phyloP scores from a whole-genome alignment of 2,797 vertebrate species.

The Rhadinocentrus ornatus region DNA sequence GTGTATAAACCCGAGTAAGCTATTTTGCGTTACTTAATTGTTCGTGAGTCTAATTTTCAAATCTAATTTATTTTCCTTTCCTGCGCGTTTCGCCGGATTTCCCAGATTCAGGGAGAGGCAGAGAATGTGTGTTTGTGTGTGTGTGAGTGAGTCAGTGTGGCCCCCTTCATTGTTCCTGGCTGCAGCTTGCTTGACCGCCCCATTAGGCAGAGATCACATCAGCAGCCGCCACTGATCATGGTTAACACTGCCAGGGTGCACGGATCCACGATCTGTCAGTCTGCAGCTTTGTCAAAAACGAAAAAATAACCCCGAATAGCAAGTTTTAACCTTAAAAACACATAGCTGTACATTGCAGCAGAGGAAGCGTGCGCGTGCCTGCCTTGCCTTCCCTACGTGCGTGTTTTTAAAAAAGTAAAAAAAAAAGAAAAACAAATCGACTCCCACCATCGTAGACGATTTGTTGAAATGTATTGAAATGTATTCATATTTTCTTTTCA shows the following conservation, averaged over 20 bases:
- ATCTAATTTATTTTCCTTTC: constrained; percentile 78
- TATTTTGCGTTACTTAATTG: constrained; percentile 93
- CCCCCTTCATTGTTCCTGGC: constrained; percentile 91
- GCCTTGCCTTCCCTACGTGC: not conserved
- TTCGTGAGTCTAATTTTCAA: constrained; percentile 92
- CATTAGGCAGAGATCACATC: constrained; percentile 97
- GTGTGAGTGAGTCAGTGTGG: constrained; percentile 79
- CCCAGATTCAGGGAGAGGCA: constrained; percentile 87
- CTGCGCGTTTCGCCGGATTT: constrained; percentile 83
- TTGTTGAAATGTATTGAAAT: constrained; percentile 81
- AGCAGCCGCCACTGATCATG: constrained; percentile 90
- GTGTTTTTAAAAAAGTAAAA: constrained; percentile 21
- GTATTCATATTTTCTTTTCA: constrained; percentile 88
- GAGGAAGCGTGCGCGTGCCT: constrained; percentile 12
- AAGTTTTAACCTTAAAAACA: constrained; percentile 39
- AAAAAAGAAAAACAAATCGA: constrained; percentile 31
- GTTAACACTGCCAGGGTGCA: constrained; percentile 85
- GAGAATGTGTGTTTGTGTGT: constrained; percentile 82
- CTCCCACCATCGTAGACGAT: constrained; percentile 75
- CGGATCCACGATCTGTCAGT: constrained; percentile 75
- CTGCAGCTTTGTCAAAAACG: constrained; percentile 58
- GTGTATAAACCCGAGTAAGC: constrained; percentile 80
- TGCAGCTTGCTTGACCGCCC: constrained; percentile 96
- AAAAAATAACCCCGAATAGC: constrained; percentile 33
- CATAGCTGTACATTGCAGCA: constrained; percentile 9